A percentile compares a stretch with the other conserved stretches of the same genome.
Evolutionary conservation across 2,797 vertebrate species (phyloP).

Genomic region (Chiroxiphia lanceolata): DNA sequence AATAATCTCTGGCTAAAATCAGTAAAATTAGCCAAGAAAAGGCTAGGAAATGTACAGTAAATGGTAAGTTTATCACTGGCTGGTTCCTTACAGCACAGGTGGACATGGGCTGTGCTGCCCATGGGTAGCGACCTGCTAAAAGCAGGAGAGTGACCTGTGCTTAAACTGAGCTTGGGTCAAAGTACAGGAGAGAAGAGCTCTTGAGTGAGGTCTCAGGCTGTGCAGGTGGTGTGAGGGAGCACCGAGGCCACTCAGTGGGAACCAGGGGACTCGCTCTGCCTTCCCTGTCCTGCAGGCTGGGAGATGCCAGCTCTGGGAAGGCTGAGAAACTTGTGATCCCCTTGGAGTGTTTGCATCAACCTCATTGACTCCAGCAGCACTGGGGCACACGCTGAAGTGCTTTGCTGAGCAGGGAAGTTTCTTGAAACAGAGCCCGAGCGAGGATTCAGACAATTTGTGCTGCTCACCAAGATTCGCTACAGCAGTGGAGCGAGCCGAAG

Average conservation of each 20-base stretch:
- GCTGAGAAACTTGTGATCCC: not conserved
- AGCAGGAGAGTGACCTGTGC: not conserved
- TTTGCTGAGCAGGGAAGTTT: not conserved
- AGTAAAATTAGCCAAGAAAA: not conserved
- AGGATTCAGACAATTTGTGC: not conserved
- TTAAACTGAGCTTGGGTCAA: not conserved
- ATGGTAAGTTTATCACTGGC: not conserved
- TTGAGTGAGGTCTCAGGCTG: accelerated
- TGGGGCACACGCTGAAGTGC: accelerated
- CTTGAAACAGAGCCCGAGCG: not conserved
- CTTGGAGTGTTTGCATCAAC: accelerated
- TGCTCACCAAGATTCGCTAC: accelerated
- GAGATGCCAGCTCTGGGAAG: accelerated
- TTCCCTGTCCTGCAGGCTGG: accelerated
- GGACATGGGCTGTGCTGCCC: accelerated
- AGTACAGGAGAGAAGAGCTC: accelerated
- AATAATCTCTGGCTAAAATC: not conserved
- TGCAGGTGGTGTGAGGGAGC: not conserved
- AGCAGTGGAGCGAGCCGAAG: not conserved
- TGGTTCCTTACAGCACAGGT: not conserved
- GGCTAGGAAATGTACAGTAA: not conserved
- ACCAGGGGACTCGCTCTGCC: accelerated
- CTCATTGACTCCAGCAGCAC: not conserved
- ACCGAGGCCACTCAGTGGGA: accelerated
- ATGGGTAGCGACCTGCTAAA: accelerated